Percentiles rank a stretch among this genome's conserved stretches.
These are phyloP conservation scores for Silvanus unidentatus DNA, from an alignment of 2,888 invertebrate genomes.

Conservation along the genomic window DNA sequence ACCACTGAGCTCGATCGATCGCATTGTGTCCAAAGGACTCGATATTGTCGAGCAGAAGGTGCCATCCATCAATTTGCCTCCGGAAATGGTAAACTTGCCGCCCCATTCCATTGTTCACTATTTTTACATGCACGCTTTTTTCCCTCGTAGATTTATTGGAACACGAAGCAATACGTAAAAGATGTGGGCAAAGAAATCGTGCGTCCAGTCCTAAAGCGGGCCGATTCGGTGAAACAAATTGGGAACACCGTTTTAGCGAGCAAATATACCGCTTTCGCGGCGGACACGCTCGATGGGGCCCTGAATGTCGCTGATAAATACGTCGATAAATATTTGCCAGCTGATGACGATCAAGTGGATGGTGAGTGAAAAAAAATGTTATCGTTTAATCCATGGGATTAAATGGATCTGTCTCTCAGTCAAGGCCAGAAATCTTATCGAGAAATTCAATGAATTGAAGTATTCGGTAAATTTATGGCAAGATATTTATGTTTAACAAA, in stretches of 20 bases:
- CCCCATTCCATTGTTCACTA: background rate
- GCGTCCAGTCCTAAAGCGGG: conserved; percentile 66
- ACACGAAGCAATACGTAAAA: conserved; percentile 70
- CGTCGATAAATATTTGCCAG: conserved; percentile 74
- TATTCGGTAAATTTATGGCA: too few species aligned
- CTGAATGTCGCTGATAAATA: conserved; percentile 73
- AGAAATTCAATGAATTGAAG: background rate
- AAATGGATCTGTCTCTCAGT: too few species aligned
- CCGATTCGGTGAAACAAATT: conserved; percentile 77
- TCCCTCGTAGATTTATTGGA: conserved; percentile 63
- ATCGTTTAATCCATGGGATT: too few species aligned
- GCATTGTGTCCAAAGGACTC: conserved; percentile 73
- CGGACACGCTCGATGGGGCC: conserved; percentile 68
- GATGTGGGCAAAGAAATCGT: conserved; percentile 52
- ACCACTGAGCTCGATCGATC: conserved; percentile 68
- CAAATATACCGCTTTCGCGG: conserved; percentile 67
- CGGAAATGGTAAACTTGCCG: conserved; percentile 65
- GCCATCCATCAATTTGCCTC: conserved; percentile 76
- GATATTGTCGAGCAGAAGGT: conserved; percentile 79
- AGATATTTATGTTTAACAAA: too few species aligned
- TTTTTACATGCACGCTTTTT: too few species aligned
- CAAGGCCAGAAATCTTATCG: conserved; percentile 7
- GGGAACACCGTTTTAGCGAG: conserved; percentile 65
- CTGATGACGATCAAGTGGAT: conserved; percentile 59
- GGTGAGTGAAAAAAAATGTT: conserved; percentile 47